Base-by-base conservation (phyloP, 2,797 vertebrate genomes). In the Tiaroga cobitis region DNA sequence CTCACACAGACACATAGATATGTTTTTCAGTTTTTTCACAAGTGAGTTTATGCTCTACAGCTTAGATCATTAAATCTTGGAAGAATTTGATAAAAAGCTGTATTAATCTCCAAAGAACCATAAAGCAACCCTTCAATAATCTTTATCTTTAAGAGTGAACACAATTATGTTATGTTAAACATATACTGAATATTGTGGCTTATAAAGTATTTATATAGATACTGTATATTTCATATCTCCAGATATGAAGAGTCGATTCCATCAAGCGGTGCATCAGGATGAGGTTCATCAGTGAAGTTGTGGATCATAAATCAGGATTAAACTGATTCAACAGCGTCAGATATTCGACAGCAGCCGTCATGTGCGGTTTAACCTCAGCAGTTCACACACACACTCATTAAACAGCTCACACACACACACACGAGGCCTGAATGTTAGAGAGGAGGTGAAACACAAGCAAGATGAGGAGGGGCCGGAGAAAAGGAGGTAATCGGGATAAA, bases 381-480 rank as follows among this genome's bases (percentile, higher is more conserved):
- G 34, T 43, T 86, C 70, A 73, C 72, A 54, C 39, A 76, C n/a
- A 46, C 49, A 8, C n/a, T 59, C 39, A n/a, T 78, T 69, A 46
- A 59, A 79, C 63, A 21, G 19, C 16, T 63, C 19, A n/a, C 49
- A 7, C 61, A 69, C 39, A 84, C 68, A 74, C 77, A 86, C 61
- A 83, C 21, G 39, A 56, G 39, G 21, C 32, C 85, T 89, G 87
- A 54, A 89, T 90, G 89, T 87, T 74, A 81, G 63, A 85, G 79
- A 46, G 65, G 6, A 37, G 34, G 80, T 59, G 51, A 15, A 69
- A 70, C 88, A 90, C 89, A 49, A 87, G 79, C 80, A 94, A 90
- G 87, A 95, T 96, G 93, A 96, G 94, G 91, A 93, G 95, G 88
- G 95, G 89, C 67, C 96, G 96, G 91, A 96, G 93, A 92, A 97